A percentile compares a stretch with the other conserved stretches of the same genome.
These are phyloP conservation scores for Phengaris arion DNA, from an alignment of 2,888 invertebrate species.

Conservation along the genomic window DNA sequence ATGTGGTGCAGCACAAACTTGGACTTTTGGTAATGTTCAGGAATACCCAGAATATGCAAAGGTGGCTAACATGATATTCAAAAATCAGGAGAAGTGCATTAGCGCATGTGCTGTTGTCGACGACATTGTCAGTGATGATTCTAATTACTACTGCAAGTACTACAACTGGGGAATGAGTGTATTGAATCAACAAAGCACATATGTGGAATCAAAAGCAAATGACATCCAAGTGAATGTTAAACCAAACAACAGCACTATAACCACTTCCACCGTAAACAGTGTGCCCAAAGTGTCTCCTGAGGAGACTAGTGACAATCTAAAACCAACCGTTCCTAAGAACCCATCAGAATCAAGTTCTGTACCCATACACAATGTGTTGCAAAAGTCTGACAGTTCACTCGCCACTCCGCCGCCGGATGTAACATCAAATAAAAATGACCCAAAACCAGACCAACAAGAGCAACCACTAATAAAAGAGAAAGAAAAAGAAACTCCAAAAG, in stretches of 20 bases:
- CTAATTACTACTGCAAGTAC: constrained; percentile 65
- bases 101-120: constrained; percentile 52
- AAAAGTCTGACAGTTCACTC: not conserved
- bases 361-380: not conserved
- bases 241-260: constrained; percentile 7
- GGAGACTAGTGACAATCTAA: not conserved
- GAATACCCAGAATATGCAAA: constrained; percentile 45
- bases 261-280: not conserved
- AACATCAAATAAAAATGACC: constrained; percentile 16
- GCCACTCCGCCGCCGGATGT: not conserved
- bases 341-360: not conserved
- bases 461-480: constrained; percentile 37
- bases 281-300: not conserved
- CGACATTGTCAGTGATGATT: constrained; percentile 49
- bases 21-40: constrained; percentile 52
- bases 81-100: constrained; percentile 48
- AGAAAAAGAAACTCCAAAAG: constrained; percentile 34
- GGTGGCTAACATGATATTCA: constrained; percentile 48
- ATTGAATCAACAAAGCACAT: constrained; percentile 39
- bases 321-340: not conserved
- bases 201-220: constrained; percentile 31
- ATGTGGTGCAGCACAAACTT: constrained; percentile 52
- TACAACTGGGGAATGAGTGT: constrained; percentile 59
- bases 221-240: constrained; percentile 20
- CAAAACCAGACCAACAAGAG: constrained; percentile 30